A percentile compares a stretch with the other conserved stretches of the same genome.
Evolutionary conservation across 2,888 invertebrate species (phyloP).

Genomic region (Azorinus chamasolen): DNA sequence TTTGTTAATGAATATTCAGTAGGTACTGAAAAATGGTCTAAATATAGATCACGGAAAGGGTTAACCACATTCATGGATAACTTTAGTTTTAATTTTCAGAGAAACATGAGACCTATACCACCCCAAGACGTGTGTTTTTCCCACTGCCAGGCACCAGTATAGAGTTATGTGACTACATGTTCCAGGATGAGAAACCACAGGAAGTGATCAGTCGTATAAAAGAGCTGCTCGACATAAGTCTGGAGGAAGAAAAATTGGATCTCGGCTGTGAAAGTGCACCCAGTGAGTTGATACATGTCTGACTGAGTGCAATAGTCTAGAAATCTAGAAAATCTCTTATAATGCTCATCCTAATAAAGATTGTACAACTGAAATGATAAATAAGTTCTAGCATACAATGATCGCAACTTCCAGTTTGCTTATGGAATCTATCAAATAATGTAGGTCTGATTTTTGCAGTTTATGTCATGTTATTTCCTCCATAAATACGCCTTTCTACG

Average conservation of each 20-base stretch:
- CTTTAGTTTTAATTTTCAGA: constrained; percentile 80
- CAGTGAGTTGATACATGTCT: constrained; percentile 87
- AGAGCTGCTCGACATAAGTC: constrained; percentile 93
- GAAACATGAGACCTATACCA: constrained; percentile 94
- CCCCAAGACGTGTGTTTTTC: constrained; percentile 94
- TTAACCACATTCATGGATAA: too few species aligned
- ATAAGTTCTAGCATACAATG: too few species aligned
- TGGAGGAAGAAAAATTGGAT: constrained; percentile 91
- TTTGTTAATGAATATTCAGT: too few species aligned
- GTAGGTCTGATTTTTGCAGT: too few species aligned
- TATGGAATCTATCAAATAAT: too few species aligned
- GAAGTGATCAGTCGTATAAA: constrained; percentile 93
- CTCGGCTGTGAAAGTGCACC: constrained; percentile 93
- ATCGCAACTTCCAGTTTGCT: too few species aligned
- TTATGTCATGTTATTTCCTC: too few species aligned
- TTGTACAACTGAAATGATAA: neutral
- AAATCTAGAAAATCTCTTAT: too few species aligned
- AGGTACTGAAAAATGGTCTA: too few species aligned
- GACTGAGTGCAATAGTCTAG: neutral
- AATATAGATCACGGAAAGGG: too few species aligned
- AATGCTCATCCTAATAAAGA: too few species aligned
- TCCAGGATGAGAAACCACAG: constrained; percentile 95
- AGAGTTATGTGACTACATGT: constrained; percentile 95
- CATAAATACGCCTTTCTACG: too few species aligned
- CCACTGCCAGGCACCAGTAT: constrained; percentile 90